Evolutionary conservation across 2,888 invertebrate species (phyloP), one percentile per base, ranked within the genome.

Genomic region (Lasioglossum villosulum): DNA sequence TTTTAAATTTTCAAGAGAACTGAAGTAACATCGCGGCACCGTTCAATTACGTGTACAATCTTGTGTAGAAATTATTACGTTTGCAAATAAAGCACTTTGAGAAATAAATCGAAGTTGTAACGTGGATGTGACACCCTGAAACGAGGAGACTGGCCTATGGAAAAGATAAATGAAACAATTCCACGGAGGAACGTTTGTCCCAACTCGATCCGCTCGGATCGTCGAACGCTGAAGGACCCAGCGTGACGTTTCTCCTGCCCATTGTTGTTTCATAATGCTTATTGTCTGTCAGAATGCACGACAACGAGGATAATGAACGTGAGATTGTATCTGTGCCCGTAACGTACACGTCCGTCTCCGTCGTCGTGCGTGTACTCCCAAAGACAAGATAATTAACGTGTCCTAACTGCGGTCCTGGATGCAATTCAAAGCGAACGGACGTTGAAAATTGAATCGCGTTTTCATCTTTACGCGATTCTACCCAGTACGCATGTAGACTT

Each of bases 301-400:
- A 39, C 75, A 84, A 78, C 83, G 34, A 45, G 75, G 78, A 83
- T 78, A 84, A 83, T 78, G 84, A 84, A 84, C 56, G 37, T 34
- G 83, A 66, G 84, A 83, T 83, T 39, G 83, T 75, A 83, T 78
- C 78, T 45, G 84, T 39, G 75, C 27, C 34, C n/a, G 75, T 75
- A 72, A 78, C 84, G 71, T 37, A 48, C 78, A 78, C 72, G 83
- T 78, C 78, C 75, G 75, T 72, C 70, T 56, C 2, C 56, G 52
- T 66, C 75, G 78, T 66, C 37, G 75, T 75, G 70, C 83, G 75
- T 45, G 78, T 66, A 66, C 52, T 10, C 16, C 83, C 52, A 84
- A 84, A 78, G 72, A 75, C 83, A 66, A 78, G 83, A 84, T 84
- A 83, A 84, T 83, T 83, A 83, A 84, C 83, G 75, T 83, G 78